Evolutionary conservation across 1,140 invertebrate genomes (phyloP).

Genomic region (Trachymyrmex cornetzi): DNA sequence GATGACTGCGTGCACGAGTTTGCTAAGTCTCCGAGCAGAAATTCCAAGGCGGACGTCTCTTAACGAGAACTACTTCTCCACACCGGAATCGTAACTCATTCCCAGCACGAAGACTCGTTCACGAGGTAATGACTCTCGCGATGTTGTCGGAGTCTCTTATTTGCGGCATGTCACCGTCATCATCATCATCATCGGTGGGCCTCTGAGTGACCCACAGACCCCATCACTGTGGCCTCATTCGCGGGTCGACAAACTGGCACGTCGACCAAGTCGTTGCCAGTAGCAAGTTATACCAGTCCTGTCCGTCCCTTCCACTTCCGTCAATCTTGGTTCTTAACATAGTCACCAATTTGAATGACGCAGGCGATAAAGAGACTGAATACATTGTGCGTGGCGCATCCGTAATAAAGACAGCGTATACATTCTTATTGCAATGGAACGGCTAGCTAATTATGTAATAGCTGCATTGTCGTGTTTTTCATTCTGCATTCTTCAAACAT

Average conservation of each 20-base stretch:
- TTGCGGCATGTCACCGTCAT: constrained; percentile 26
- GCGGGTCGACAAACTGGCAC: constrained; percentile 57
- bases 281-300: constrained; percentile 7
- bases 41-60: neutral
- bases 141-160: constrained; percentile 12
- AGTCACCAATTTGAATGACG: constrained; percentile 12
- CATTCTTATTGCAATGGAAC: neutral
- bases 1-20: neutral
- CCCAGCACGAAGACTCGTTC: constrained; percentile 36
- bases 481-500: neutral
- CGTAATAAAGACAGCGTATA: neutral
- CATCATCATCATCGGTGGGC: neutral
- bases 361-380: constrained; percentile 9
- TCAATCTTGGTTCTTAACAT: constrained; percentile 32
- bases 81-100: constrained; percentile 49
- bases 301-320: constrained; percentile 27
- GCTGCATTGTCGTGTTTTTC: neutral
- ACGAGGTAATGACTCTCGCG: constrained; percentile 39
- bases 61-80: neutral
- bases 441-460: neutral
- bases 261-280: neutral
- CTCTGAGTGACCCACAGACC: constrained; percentile 46
- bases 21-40: neutral
- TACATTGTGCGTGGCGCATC: neutral
- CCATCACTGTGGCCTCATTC: constrained; percentile 47